A percentile compares a stretch with the other conserved stretches of the same genome.
Conservation (phyloP, 2,797 vertebrate genomes). For the Acrossocheilus wenchowensis region DNA sequence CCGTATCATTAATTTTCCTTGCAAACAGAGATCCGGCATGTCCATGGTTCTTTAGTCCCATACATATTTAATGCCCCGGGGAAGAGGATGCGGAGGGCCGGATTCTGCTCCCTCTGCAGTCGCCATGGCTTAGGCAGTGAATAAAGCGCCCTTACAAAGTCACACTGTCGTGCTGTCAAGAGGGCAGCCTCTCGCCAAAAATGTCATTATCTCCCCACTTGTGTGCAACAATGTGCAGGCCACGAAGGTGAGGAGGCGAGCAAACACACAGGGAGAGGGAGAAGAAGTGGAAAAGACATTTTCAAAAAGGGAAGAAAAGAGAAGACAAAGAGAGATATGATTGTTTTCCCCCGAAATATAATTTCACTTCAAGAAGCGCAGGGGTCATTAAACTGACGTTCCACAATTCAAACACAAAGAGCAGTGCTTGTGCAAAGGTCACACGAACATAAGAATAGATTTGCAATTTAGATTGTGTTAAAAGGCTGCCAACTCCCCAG, state of each 20-base stretch:
- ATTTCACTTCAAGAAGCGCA: slow-evolving; percentile 53
- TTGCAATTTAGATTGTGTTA: slow-evolving; percentile 78
- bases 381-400: slow-evolving; percentile 64
- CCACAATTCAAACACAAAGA: slow-evolving; percentile 71
- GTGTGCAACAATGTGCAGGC: slow-evolving; percentile 46
- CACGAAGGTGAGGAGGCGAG: slow-evolving; percentile 16
- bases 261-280: slow-evolving; percentile 27
- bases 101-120: slow-evolving; percentile 27
- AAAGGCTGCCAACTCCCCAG: slow-evolving; percentile 71
- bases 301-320: slow-evolving; percentile 17
- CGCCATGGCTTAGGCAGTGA: slow-evolving; percentile 50
- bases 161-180: slow-evolving; percentile 46
- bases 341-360: slow-evolving; percentile 45
- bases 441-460: slow-evolving; percentile 73
- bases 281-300: slow-evolving; percentile 2
- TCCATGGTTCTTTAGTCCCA: slow-evolving; percentile 54
- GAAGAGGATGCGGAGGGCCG: slow-evolving; percentile 24
- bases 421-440: slow-evolving; percentile 75
- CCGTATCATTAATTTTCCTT: slow-evolving; percentile 56
- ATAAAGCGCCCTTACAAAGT: slow-evolving; percentile 48
- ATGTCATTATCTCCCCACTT: slow-evolving; percentile 55
- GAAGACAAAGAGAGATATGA: slow-evolving; percentile 47
- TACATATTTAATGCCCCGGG: slow-evolving; percentile 54
- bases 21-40: slow-evolving; percentile 52
- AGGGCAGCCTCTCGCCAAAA: slow-evolving; percentile 36